A percentile compares a stretch with the other conserved stretches of the same genome.
These are phyloP conservation scores for Kryptopterus vitreolus DNA, from an alignment of 2,797 vertebrate species.

Conservation along the genomic window DNA sequence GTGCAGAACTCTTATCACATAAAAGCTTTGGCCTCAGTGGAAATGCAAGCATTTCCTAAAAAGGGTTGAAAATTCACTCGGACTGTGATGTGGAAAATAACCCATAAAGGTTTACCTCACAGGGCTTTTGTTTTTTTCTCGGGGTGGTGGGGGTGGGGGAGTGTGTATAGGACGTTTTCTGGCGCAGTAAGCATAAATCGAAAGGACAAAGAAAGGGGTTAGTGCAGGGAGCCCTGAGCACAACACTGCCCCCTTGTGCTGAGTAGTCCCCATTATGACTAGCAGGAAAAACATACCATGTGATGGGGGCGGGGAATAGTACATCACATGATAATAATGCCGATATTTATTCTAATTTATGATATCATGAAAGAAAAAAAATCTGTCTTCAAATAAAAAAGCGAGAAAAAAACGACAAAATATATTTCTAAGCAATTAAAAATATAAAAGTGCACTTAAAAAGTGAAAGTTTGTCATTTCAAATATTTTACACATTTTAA, in stretches of 20 bases:
- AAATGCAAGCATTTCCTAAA: constrained; percentile 15
- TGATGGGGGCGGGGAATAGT: background rate
- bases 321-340: no score
- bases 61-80: background rate
- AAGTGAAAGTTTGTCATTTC: no score
- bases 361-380: no score
- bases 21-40: background rate
- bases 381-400: no score
- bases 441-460: no score
- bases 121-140: constrained; percentile 30
- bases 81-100: background rate
- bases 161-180: constrained; percentile 8
- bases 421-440: no score
- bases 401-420: no score
- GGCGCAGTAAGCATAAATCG: constrained; percentile 26
- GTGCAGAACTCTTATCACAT: background rate
- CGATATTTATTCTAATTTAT: no score
- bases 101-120: background rate
- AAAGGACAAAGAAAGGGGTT: constrained; percentile 30
- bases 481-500: no score
- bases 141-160: no score
- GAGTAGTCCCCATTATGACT: background rate
- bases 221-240: constrained; percentile 54
- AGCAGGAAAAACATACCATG: no score
- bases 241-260: constrained; percentile 72